Conservation (phyloP, 23 tunicate genomes). For the Diplosoma virens region DNA sequence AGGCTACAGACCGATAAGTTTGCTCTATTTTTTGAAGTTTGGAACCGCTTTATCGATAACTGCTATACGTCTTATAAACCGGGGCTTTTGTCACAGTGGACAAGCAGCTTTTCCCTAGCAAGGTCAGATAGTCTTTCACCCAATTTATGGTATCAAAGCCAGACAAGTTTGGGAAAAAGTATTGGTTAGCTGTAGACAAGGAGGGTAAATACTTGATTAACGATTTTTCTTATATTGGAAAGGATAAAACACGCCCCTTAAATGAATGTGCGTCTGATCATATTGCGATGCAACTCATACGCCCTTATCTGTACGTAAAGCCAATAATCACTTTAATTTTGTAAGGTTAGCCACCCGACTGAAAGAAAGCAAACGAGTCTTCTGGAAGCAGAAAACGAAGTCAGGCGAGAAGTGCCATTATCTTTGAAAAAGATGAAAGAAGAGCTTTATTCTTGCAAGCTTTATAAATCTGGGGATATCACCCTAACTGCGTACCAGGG, state of each 20-base stretch:
- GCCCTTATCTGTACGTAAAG: constrained; percentile 8
- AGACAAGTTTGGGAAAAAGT: constrained; percentile 23
- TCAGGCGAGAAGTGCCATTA: background rate
- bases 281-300: background rate
- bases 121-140: constrained; percentile 14
- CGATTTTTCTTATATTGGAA: constrained; percentile 29
- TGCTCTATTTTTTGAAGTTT: constrained; percentile 16
- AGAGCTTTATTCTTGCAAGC: background rate
- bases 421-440: too few species aligned
- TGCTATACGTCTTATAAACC: constrained; percentile 36
- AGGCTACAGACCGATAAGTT: constrained; percentile 36
- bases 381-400: background rate
- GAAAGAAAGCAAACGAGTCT: constrained; percentile 18
- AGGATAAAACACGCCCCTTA: constrained; percentile 24
- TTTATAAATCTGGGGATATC: background rate
- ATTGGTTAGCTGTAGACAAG: constrained; percentile 40
- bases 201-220: constrained; percentile 25
- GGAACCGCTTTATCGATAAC: constrained; percentile 20
- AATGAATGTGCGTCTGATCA: constrained; percentile 22
- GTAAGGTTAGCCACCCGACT: constrained; percentile 6
- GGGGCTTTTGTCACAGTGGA: constrained; percentile 31
- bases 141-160: constrained; percentile 39
- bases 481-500: too few species aligned
- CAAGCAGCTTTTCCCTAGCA: constrained; percentile 37
- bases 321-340: constrained; percentile 13